Conservation (phyloP, 2,797 vertebrate species). For the Sebastes oblongus region DNA sequence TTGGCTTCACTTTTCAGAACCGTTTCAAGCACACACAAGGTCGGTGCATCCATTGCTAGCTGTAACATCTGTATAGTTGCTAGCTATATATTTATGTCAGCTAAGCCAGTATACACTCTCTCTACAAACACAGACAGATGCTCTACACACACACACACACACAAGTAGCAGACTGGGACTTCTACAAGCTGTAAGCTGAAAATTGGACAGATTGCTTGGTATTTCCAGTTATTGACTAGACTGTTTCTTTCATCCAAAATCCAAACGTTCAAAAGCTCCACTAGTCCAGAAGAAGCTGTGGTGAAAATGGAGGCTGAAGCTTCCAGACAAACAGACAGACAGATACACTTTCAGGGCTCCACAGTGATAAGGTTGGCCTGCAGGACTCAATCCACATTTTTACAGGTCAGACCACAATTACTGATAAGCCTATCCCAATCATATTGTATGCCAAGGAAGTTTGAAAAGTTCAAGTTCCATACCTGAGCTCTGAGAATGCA, state of each 20-base stretch:
- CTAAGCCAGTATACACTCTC: background rate
- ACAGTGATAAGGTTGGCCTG: background rate
- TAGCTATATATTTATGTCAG: background rate
- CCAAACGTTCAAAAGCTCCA: conserved; percentile 14
- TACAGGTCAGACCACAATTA: conserved; percentile 12
- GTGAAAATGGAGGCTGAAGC: background rate
- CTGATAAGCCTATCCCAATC: conserved; percentile 10
- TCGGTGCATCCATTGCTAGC: background rate
- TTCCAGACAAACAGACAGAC: background rate
- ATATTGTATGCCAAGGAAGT: background rate
- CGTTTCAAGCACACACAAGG: background rate
- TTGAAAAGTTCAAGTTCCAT: conserved; percentile 10
- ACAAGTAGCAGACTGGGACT: background rate
- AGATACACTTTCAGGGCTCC: background rate
- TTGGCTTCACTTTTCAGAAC: background rate
- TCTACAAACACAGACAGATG: background rate
- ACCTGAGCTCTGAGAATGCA: background rate
- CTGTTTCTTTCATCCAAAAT: background rate
- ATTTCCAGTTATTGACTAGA: background rate
- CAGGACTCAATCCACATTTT: conserved; percentile 1
- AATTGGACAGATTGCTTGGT: conserved; percentile 9
- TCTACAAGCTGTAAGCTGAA: conserved; percentile 7
- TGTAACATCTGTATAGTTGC: background rate
- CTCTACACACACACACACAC: background rate
- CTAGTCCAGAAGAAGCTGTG: background rate